These are phyloP conservation scores for Drosophila varians DNA, from an alignment of 1,140 invertebrate species.

Conservation along the genomic window DNA sequence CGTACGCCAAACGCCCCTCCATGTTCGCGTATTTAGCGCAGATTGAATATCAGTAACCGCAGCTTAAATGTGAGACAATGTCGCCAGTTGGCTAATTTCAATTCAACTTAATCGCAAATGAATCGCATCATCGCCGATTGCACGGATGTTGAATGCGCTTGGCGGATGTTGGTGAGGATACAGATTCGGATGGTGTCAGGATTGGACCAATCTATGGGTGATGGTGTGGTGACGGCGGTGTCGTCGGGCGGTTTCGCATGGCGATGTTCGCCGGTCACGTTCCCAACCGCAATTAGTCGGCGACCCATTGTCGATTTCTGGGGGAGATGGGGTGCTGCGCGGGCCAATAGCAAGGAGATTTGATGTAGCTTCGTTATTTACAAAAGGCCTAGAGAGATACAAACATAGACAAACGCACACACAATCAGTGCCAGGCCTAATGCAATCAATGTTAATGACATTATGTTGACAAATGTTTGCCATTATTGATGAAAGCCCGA, in stretches of 20 bases:
- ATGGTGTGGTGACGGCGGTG: slow-evolving; percentile 1
- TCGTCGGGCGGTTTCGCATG: neutral
- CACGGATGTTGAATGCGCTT: neutral
- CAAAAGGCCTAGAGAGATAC: slow-evolving; percentile 48
- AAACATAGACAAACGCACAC: slow-evolving; percentile 15
- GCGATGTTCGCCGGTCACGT: slow-evolving; percentile 54
- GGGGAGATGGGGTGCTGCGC: neutral
- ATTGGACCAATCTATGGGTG: neutral
- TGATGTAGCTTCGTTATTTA: slow-evolving; percentile 61
- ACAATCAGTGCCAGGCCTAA: slow-evolving; percentile 73
- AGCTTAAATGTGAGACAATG: slow-evolving; percentile 44
- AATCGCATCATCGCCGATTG: slow-evolving; percentile 26
- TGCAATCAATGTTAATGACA: slow-evolving; percentile 82
- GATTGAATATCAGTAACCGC: slow-evolving; percentile 36
- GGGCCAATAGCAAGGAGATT: slow-evolving; percentile 8
- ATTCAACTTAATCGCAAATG: slow-evolving; percentile 70
- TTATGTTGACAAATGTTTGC: slow-evolving; percentile 81
- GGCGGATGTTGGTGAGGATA: slow-evolving; percentile 20
- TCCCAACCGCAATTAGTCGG: slow-evolving; percentile 73
- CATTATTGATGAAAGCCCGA: slow-evolving; percentile 75
- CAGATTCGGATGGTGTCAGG: slow-evolving; percentile 8
- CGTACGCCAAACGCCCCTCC: neutral
- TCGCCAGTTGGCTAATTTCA: slow-evolving; percentile 60
- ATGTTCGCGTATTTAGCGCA: slow-evolving; percentile 14
- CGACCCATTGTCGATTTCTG: slow-evolving; percentile 57